These are phyloP conservation scores for Indicator maculatus DNA, from an alignment of 2,113 vertebrate genomes.

Conservation along the genomic window DNA sequence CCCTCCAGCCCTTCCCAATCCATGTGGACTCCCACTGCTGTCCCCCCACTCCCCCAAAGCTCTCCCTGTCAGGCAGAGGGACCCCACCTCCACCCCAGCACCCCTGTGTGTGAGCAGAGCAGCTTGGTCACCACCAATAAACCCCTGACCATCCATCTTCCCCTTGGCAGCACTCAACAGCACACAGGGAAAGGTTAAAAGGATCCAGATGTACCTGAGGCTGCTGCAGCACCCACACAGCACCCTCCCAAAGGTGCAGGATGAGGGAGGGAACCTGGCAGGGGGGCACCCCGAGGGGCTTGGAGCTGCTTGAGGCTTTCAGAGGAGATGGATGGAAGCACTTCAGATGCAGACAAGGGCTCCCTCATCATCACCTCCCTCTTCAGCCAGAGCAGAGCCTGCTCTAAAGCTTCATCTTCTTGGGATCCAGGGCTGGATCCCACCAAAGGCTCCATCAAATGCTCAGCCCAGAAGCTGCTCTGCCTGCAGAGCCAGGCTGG, in stretches of 20 bases:
- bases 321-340: not conserved
- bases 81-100: not conserved
- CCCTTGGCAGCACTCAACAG: not conserved
- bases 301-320: accelerated
- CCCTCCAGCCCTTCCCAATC: not conserved
- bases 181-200: not conserved
- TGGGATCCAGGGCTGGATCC: not conserved
- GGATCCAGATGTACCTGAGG: not conserved
- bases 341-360: accelerated
- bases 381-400: not conserved
- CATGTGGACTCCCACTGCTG: not conserved
- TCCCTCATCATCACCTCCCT: not conserved
- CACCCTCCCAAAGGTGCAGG: not conserved
- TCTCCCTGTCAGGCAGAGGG: not conserved
- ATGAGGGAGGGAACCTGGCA: not conserved
- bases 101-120: not conserved
- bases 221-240: not conserved
- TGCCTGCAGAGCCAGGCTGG: not conserved
- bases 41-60: not conserved
- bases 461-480: not conserved
- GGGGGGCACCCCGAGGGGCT: not conserved
- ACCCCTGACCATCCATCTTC: not conserved
- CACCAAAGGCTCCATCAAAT: accelerated
- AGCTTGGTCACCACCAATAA: not conserved
- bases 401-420: not conserved